phyloP scores from a whole-genome alignment of 2,888 invertebrate species.

The Acleris emargana region DNA sequence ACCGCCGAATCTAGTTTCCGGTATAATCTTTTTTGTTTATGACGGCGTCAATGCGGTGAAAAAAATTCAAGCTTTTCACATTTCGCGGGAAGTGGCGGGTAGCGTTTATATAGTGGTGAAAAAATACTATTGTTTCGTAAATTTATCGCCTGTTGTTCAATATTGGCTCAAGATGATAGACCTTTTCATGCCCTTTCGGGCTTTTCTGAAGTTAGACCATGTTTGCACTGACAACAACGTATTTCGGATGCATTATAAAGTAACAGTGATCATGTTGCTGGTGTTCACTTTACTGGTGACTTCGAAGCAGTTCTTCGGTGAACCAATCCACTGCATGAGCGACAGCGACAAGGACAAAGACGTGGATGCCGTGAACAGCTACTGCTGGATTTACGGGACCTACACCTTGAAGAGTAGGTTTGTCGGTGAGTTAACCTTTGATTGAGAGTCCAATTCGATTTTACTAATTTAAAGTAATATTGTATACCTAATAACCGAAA shows the following conservation, averaged over 20 bases:
- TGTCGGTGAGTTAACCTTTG: conserved; percentile 53
- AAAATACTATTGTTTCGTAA: background rate
- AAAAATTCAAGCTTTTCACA: conserved; percentile 3
- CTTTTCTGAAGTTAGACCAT: conserved; percentile 86
- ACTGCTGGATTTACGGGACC: conserved; percentile 92
- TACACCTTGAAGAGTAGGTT: conserved; percentile 82
- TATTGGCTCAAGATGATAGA: conserved; percentile 80
- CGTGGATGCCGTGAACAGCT: conserved; percentile 87
- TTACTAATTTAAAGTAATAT: no score
- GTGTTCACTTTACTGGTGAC: conserved; percentile 90
- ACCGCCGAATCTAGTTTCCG: conserved; percentile 5
- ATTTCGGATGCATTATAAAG: conserved; percentile 89
- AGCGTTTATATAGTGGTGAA: conserved; percentile 8
- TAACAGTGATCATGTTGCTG: conserved; percentile 88
- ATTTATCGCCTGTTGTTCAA: conserved; percentile 4
- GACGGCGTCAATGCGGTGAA: background rate
- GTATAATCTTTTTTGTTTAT: conserved; percentile 9
- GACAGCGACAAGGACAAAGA: conserved; percentile 72
- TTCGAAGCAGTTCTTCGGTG: conserved; percentile 93
- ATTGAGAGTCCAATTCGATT: no score
- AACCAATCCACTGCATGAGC: conserved; percentile 90
- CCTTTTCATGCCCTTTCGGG: conserved; percentile 86
- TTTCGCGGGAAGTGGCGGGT: conserved; percentile 36
- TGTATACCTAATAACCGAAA: no score
- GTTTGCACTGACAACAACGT: conserved; percentile 90